Percentiles rank a stretch among this genome's conserved stretches.
These are phyloP conservation scores for Stegostoma tigrinum DNA, from an alignment of 2,113 vertebrate genomes.

Conservation along the genomic window DNA sequence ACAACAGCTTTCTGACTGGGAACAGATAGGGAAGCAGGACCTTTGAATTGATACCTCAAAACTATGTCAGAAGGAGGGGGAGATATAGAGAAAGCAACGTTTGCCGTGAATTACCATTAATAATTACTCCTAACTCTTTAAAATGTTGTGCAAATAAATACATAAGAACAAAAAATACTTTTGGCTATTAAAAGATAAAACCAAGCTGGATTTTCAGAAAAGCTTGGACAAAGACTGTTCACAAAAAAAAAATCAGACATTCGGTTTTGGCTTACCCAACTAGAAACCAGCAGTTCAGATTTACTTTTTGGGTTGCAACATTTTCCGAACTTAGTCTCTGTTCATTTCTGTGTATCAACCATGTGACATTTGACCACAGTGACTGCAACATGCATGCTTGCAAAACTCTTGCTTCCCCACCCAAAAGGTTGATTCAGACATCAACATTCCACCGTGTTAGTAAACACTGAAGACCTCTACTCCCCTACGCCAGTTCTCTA, in stretches of 20 bases:
- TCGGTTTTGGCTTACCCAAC: neutral
- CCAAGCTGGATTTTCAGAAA: neutral
- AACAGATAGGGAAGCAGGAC: neutral
- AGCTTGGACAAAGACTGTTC: neutral
- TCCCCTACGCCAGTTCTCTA: neutral
- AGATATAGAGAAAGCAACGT: neutral
- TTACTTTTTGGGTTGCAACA: neutral
- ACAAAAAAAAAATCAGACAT: neutral
- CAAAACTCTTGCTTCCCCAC: neutral
- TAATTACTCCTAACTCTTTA: neutral
- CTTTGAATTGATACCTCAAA: neutral
- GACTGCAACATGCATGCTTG: neutral
- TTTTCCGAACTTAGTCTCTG: neutral
- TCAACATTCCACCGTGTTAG: neutral
- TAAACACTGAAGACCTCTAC: neutral
- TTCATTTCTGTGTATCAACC: neutral
- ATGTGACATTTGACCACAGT: conserved; percentile 4
- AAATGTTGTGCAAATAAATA: neutral
- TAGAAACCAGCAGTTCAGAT: conserved; percentile 5
- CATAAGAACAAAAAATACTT: neutral
- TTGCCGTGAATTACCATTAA: neutral
- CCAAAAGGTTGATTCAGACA: neutral
- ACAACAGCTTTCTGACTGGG: neutral
- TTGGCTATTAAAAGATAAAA: neutral
- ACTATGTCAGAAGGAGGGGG: neutral